Evolutionary conservation across 1,140 invertebrate genomes (phyloP), one percentile per base, ranked within the genome.

Genomic region (Fopius arisanus): DNA sequence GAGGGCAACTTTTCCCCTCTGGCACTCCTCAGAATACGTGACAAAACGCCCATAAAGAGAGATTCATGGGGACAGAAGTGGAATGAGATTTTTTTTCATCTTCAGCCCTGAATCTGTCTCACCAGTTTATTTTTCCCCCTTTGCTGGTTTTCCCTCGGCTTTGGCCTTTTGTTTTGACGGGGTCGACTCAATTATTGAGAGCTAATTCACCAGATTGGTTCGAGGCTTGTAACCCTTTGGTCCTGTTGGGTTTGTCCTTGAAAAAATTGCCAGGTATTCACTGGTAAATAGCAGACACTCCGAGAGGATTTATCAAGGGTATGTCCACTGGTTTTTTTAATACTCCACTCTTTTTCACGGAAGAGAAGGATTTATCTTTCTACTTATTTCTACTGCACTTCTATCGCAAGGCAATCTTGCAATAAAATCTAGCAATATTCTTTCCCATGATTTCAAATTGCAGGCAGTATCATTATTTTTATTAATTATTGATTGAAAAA

Each of bases 251-350:
- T 9, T 51, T 51, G 43, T 19, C 43, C 43, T 51, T 51, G 43
- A 21, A 51, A 51, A 51, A 51, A 51, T 51, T 51, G 43, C 19
- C 43, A 51, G 43, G 19, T n/a, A 51, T 51, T 51, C 43, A 51
- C 43, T 51, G n/a, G 43, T 51, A 51, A 51, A 51, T 51, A 19
- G 43, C 7, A 51, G 43, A 21, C 0, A 51, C 43, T 51, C 43
- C 14, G 19, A 16, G 43, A 51, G 43, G 43, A 16, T 51, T 51
- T 51, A 16, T 51, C 78, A 82, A 77, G 77, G 75, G 69, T 75
- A 77, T 1, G 78, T 75, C 77, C 75, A 78, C 77, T 79, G 83
- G n/a, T n/a, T n/a, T n/a, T n/a, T n/a, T n/a, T n/a, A n/a, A n/a
- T n/a, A n/a, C n/a, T n/a, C n/a, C n/a, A n/a, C n/a, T n/a, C n/a